Evolutionary conservation across 1,140 invertebrate genomes (phyloP), one percentile per base, ranked within the genome.

Genomic region (Drosophila watanabei): DNA sequence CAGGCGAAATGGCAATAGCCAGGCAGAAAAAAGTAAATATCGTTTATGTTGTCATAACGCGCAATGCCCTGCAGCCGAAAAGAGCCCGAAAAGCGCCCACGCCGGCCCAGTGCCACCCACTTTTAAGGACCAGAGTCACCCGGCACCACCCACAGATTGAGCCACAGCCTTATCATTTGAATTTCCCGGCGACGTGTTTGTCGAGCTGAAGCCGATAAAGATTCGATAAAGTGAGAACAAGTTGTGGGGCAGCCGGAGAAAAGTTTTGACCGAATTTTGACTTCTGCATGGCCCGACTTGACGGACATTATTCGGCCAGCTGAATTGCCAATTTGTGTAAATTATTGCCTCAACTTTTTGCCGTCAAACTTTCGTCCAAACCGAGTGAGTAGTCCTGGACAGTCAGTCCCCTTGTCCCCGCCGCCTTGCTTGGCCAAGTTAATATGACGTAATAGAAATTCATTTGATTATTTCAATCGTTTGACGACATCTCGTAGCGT

Each of bases 1-100:
- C 41, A 73, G 76, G 48, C 59, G 61, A 79, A 80, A 61, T 73
- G 77, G 32, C 48, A 64, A 64, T 80, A 54, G 66, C 39, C 58
- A 54, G 65, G 77, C 78, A 90, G 69, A 89, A 79, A 56, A 87
- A 90, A 90, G 86, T 90, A 90, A 90, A 90, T 86, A 90, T 90
- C 86, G 86, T 86, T 90, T 90, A 90, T 90, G 86, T 90, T 90
- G 86, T 90, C 86, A 90, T 90, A 90, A 90, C 86, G 86, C 86
- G 79, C 85, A 49, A 85, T 89, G 79, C 85, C 86, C 85, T 73
- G 66, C 73, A 89, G 81, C 73, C 45, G 64, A 51, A 16, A 49
- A 9, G 18, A 32, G 30, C n/a, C 52, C 58, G n/a, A 33, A 13
- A 35, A 62, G n/a, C 20, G 39, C 35, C 54, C 52, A 56, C 52